Evolutionary conservation across 2,113 vertebrate species (phyloP).

Genomic region (Pelobates fuscus): DNA sequence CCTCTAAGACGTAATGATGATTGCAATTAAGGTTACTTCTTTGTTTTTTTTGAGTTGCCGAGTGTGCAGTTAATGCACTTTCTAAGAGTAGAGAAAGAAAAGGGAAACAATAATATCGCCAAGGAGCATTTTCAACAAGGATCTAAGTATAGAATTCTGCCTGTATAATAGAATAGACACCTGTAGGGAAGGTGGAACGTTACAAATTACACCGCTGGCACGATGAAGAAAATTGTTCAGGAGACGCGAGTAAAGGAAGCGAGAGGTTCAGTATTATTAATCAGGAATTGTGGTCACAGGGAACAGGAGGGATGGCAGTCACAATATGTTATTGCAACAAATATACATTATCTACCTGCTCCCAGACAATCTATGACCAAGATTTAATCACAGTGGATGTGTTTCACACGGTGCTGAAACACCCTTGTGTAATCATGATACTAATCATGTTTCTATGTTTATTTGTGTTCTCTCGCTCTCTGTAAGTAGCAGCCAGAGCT

Average conservation of each 20-base stretch:
- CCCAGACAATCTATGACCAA: background rate
- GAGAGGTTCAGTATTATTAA: background rate
- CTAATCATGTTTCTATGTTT: background rate
- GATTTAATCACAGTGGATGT: background rate
- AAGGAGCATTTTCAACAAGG: slow-evolving; percentile 10
- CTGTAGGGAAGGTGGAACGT: slow-evolving; percentile 22
- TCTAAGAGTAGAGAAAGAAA: background rate
- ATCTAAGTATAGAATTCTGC: slow-evolving; percentile 27
- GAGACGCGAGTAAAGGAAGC: background rate
- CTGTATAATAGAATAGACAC: slow-evolving; percentile 23
- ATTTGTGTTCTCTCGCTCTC: no score
- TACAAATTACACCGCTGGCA: slow-evolving; percentile 2
- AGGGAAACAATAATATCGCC: background rate
- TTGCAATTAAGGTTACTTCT: background rate
- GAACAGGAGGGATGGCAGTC: background rate
- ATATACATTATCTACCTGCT: background rate
- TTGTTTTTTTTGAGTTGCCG: slow-evolving; percentile 10
- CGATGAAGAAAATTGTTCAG: slow-evolving; percentile 18
- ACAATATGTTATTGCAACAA: background rate
- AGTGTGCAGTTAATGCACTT: slow-evolving; percentile 14
- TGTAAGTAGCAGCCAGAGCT: no score
- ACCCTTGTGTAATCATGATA: background rate
- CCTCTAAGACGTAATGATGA: background rate
- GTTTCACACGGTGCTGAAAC: background rate
- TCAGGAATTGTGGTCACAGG: slow-evolving; percentile 6